Conservation (phyloP, 1,140 invertebrate genomes). For the Leptopilina boulardi region DNA sequence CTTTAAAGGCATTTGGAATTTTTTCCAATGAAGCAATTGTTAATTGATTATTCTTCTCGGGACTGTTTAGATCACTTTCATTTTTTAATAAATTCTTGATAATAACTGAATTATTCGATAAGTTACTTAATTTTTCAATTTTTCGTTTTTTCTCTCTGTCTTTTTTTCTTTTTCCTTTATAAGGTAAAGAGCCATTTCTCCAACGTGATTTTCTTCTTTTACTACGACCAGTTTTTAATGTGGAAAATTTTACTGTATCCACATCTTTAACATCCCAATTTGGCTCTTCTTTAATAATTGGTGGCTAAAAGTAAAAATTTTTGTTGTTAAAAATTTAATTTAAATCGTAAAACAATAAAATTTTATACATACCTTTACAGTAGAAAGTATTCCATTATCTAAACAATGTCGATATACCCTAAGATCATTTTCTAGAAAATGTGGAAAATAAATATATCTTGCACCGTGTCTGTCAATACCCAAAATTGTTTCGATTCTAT, state of each 20-base stretch:
- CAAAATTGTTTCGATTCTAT: slow-evolving; percentile 69
- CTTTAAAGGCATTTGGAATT: neutral
- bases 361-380: slow-evolving; percentile 58
- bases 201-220: slow-evolving; percentile 59
- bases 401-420: slow-evolving; percentile 77
- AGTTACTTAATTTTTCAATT: neutral
- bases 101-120: too few relatives aligned
- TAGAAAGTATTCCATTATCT: slow-evolving; percentile 67
- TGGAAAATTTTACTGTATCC: neutral
- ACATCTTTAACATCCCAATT: slow-evolving; percentile 13
- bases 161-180: slow-evolving; percentile 44
- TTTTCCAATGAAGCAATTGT: neutral
- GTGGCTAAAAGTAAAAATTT: slow-evolving; percentile 45
- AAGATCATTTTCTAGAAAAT: slow-evolving; percentile 78
- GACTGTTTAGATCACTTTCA: neutral
- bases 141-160: slow-evolving; percentile 35
- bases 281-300: slow-evolving; percentile 39
- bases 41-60: neutral
- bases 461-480: slow-evolving; percentile 78
- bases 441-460: slow-evolving; percentile 79
- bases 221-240: slow-evolving; percentile 36
- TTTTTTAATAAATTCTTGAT: neutral
- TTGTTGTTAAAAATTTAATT: neutral
- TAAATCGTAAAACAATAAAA: too few relatives aligned
- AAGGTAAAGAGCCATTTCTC: slow-evolving; percentile 60